A percentile compares a stretch with the other conserved stretches of the same genome.
Conservation (phyloP, 2,113 vertebrate genomes). For the Nymphicus hollandicus region DNA sequence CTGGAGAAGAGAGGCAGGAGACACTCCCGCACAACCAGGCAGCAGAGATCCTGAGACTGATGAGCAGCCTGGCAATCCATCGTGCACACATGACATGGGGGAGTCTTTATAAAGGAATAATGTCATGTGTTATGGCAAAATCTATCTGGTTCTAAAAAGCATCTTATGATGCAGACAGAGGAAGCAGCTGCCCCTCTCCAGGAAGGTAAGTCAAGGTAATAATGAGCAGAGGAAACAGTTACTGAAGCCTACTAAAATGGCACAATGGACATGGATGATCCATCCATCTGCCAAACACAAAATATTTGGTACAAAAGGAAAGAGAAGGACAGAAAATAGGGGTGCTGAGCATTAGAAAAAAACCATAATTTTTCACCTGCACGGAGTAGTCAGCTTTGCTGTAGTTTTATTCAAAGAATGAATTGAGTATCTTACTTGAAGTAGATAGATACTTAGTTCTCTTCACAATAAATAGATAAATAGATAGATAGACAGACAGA, state of each 20-base stretch:
- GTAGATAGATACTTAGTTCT: not conserved
- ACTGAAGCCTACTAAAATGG: not conserved
- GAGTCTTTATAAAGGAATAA: not conserved
- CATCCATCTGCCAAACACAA: not conserved
- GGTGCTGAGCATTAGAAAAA: not conserved
- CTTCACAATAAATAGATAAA: not conserved
- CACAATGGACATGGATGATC: not conserved
- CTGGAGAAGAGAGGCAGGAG: not conserved
- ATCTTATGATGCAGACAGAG: not conserved
- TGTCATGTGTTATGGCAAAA: not conserved
- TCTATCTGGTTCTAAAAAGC: not conserved
- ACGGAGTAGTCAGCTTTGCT: not conserved
- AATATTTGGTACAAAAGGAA: not conserved
- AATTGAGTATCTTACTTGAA: not conserved
- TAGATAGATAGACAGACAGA: not conserved
- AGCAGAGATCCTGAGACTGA: not conserved
- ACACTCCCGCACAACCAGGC: not conserved
- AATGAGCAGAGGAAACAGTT: not conserved
- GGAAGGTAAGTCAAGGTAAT: not conserved
- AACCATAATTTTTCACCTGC: not conserved
- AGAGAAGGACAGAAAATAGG: not conserved
- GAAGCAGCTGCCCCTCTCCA: not conserved
- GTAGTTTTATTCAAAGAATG: not conserved
- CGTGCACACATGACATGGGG: fast-evolving
- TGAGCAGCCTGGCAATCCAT: not conserved